Evolutionary conservation across 2,888 invertebrate genomes (phyloP), one percentile per base, ranked within the genome.

Genomic region (Caenorhabditis angaria): DNA sequence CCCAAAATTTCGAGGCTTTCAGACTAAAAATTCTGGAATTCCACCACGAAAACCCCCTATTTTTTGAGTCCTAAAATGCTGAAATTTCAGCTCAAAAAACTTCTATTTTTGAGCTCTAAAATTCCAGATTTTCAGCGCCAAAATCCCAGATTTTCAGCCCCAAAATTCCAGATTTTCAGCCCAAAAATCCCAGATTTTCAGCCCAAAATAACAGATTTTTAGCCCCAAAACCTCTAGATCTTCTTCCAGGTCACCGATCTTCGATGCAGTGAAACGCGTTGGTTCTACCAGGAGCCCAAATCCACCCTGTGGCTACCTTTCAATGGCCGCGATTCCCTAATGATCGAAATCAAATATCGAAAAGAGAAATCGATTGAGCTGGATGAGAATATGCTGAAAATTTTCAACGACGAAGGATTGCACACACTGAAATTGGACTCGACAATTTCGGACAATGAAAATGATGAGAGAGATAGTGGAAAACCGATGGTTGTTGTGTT

Each of bases 261-360:
- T 41, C 73, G 70, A 29, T 81, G 82, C 61, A 64, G 71, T 1
- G 86, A 86, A 70, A 77, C 85, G 0, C 65, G 86, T 61, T 86
- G 86, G 86, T 86, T 85, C 67, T 82, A 80, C 65, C 74, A 79
- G 56, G 72, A 77, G 56, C 61, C 71, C 2, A 72, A 73, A 25
- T 47, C 54, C 0, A 61, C 63, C 0, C 6, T 41, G 14, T 83
- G 82, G 82, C 61, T 58, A 1, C 76, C 81, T 20, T 80, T 83
- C 65, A 79, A 77, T 47, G 82, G 82, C 61, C 41, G 79, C 18
- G 87, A 87, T 65, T 87, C 87, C 8, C 59, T 86, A 18, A 81
- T 82, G 59, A 64, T 87, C 28, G 87, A 87, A 65, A 67, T 86
- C 29, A 81, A 83, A 41, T 85, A 81, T 65, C 74, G 87, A 25